phyloP scores from a whole-genome alignment of 1,140 invertebrate genomes.

The Hylyphantes graminicola region DNA sequence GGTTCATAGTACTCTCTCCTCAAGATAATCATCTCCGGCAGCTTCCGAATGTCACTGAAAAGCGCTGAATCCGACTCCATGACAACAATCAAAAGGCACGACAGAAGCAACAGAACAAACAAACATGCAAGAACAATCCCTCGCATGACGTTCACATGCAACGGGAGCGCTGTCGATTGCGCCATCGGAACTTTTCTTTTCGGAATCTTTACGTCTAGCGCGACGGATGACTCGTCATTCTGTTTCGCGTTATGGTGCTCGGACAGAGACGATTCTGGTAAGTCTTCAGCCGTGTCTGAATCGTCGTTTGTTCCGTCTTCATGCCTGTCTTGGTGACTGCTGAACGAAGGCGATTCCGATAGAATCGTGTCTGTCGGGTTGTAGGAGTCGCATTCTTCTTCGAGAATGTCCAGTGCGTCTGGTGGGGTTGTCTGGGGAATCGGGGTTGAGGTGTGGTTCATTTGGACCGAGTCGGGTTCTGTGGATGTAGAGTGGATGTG shows the following conservation, averaged over 20 bases:
- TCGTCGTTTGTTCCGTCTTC: constrained; percentile 31
- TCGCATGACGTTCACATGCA: constrained; percentile 72
- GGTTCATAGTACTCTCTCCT: constrained; percentile 85
- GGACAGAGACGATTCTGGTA: constrained; percentile 13
- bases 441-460: constrained; percentile 19
- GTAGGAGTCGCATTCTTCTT: constrained; percentile 52
- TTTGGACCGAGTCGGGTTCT: constrained; percentile 22
- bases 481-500: constrained; percentile 7
- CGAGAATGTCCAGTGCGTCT: constrained; percentile 37
- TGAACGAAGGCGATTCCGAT: constrained; percentile 50
- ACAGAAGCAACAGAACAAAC: constrained; percentile 65
- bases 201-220: constrained; percentile 56
- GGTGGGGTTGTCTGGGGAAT: not conserved
- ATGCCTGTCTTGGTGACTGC: constrained; percentile 27
- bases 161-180: constrained; percentile 45
- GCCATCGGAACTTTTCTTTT: constrained; percentile 62
- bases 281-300: constrained; percentile 39
- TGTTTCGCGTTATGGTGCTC: constrained; percentile 30
- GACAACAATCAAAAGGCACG: constrained; percentile 65
- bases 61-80: constrained; percentile 77
- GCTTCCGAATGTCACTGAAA: constrained; percentile 77
- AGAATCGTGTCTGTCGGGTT: constrained; percentile 44
- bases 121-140: constrained; percentile 80
- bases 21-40: constrained; percentile 82
- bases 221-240: not conserved